phyloP scores from a whole-genome alignment of 2,113 vertebrate species.

The Ardeotis arabs region DNA sequence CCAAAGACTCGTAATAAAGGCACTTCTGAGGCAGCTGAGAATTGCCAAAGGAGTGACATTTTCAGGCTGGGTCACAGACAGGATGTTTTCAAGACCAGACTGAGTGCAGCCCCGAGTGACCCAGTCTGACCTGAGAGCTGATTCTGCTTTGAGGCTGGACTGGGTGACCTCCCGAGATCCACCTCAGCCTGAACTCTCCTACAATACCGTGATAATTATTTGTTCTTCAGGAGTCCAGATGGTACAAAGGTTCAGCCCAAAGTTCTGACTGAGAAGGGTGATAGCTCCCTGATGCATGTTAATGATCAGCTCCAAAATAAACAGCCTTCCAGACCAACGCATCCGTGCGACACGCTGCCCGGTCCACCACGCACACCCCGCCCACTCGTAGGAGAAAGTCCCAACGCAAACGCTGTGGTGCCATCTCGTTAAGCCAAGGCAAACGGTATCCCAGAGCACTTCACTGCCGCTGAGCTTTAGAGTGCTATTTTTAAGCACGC shows the following conservation, averaged over 20 bases:
- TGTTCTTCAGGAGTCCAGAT: not conserved
- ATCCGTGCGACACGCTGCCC: fast-evolving
- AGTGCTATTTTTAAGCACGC: not conserved
- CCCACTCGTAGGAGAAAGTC: fast-evolving
- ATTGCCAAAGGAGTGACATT: not conserved
- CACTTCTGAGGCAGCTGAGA: not conserved
- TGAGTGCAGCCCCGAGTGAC: fast-evolving
- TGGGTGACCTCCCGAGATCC: not conserved
- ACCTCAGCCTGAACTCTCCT: not conserved
- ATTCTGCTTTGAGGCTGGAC: not conserved
- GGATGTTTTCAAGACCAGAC: not conserved
- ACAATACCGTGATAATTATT: fast-evolving
- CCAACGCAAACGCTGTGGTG: fast-evolving
- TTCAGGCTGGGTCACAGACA: fast-evolving
- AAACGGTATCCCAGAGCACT: too few relatives aligned
- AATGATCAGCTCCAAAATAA: not conserved
- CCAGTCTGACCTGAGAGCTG: not conserved
- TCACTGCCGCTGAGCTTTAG: not conserved
- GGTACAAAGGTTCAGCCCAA: not conserved
- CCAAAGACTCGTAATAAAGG: not conserved
- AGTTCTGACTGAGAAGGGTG: not conserved
- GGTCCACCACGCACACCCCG: fast-evolving
- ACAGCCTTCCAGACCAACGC: not conserved
- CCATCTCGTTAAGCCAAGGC: not conserved
- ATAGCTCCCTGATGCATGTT: not conserved